Base-by-base conservation (phyloP, 2,113 vertebrate species). In the Centropristis striata region DNA sequence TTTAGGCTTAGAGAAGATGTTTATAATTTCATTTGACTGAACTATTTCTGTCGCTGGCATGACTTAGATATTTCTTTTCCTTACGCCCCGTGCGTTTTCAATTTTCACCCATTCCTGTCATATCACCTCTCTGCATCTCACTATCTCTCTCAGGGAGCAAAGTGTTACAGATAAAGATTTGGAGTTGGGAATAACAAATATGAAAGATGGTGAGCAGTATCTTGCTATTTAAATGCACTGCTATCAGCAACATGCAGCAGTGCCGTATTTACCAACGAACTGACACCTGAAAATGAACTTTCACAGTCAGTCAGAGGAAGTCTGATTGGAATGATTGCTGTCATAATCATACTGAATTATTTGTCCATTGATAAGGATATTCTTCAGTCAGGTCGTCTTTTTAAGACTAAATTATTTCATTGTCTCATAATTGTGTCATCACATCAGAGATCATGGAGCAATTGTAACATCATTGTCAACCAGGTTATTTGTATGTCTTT, bases 101-200 rank as follows among this genome's bases (percentile, higher is more conserved):
- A 70, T 44, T 71, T 81, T 41, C 41, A 20, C 20, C 54, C 37
- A 36, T 66, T 80, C 32, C 20, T 75, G 54, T 71, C 68, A 39
- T 36, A 23, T 41, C 13, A 14, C 59, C 18, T 75, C 37, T 6
- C 63, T 59, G 60, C 60, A 42, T 87, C 25, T 59, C 59, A 0
- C 37, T 63, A 32, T 66, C 60, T 66, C 28, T 67, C 50, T 68
- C 59, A 36, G 44, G 63, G 37, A 59, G 74, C 44, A 68, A 68
- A 64, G 39, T 78, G 55, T 63, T 68, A 36, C n/a, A 84, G 70
- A 69, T 78, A 75, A 78, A 75, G 61, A 64, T 71, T 50, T 70
- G 27, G 37, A 75, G 60, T 23, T 53, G 39, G 13, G 68, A 69
- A 76, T 57, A 42, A 47, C 51, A 66, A 74, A 68, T 49, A 54